Conservation (phyloP, 2,113 vertebrate genomes). For the Panurus biarmicus region DNA sequence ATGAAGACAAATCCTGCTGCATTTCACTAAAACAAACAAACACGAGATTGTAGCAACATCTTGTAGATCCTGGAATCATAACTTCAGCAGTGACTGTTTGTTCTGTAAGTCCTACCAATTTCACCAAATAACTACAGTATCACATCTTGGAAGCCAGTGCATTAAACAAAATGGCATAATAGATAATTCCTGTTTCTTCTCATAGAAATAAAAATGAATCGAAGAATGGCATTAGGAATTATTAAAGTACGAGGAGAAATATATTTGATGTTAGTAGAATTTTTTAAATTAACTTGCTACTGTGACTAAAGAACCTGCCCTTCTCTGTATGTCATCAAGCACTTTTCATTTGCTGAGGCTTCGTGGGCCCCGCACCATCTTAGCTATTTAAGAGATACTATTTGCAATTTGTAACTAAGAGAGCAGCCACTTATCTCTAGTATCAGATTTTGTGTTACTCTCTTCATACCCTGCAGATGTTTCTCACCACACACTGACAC, state of each 20-base stretch:
- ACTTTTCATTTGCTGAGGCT: not conserved
- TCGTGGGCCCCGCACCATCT: not conserved
- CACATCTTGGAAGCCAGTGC: not conserved
- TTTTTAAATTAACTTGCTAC: not conserved
- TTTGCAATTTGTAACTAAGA: not conserved
- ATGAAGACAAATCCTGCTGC: constrained; percentile 32
- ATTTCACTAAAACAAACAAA: constrained; percentile 57
- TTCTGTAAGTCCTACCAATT: constrained; percentile 32
- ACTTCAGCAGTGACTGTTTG: constrained; percentile 46
- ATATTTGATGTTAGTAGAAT: not conserved
- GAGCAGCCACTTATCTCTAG: not conserved
- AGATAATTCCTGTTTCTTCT: not conserved
- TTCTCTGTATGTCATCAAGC: not conserved
- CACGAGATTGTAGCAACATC: constrained; percentile 24
- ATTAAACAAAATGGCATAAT: not conserved
- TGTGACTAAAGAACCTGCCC: not conserved
- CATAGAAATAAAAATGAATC: not conserved
- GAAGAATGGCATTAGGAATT: not conserved
- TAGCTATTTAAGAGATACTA: not conserved
- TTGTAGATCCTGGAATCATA: constrained; percentile 21
- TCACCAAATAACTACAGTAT: constrained; percentile 9
- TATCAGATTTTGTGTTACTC: not conserved
- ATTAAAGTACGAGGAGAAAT: not conserved
- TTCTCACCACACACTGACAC: not conserved
- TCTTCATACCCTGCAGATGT: not conserved